phyloP scores from a whole-genome alignment of 1,140 invertebrate species.

The Leptonema lineaticorne region DNA sequence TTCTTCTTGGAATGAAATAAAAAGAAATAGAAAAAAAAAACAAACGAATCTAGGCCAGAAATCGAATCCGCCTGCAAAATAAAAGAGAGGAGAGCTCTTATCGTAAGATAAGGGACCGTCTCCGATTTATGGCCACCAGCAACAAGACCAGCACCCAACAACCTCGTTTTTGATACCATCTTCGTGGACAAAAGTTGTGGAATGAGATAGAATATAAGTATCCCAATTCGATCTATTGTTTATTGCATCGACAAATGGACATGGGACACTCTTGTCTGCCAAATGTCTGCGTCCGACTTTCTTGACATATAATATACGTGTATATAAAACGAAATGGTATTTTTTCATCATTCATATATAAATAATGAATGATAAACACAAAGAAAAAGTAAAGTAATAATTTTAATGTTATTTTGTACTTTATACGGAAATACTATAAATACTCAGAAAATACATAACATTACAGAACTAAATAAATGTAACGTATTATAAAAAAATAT shows the following conservation, averaged over 20 bases:
- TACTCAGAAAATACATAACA: too few species aligned
- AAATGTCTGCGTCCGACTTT: too few species aligned
- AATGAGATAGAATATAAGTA: neutral
- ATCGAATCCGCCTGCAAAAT: slow-evolving; percentile 6
- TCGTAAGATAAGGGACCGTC: neutral
- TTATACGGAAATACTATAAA: too few species aligned
- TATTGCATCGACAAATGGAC: slow-evolving; percentile 6
- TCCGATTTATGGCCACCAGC: neutral
- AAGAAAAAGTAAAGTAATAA: too few species aligned
- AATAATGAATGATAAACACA: too few species aligned
- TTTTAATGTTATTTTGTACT: too few species aligned
- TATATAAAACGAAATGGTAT: too few species aligned
- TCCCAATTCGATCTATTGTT: slow-evolving; percentile 10
- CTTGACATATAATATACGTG: too few species aligned
- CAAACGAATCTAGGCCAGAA: neutral
- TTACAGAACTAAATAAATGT: too few species aligned
- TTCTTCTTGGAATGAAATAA: neutral
- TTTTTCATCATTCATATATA: too few species aligned
- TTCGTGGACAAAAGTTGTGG: neutral
- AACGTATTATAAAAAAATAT: too few species aligned
- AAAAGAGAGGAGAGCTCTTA: neutral
- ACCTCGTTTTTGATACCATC: neutral
- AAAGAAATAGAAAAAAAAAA: neutral
- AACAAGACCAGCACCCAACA: neutral
- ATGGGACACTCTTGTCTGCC: neutral